Evolutionary conservation across 2,888 invertebrate genomes (phyloP), one percentile per base, ranked within the genome.

Genomic region (Lithophane leautieri): DNA sequence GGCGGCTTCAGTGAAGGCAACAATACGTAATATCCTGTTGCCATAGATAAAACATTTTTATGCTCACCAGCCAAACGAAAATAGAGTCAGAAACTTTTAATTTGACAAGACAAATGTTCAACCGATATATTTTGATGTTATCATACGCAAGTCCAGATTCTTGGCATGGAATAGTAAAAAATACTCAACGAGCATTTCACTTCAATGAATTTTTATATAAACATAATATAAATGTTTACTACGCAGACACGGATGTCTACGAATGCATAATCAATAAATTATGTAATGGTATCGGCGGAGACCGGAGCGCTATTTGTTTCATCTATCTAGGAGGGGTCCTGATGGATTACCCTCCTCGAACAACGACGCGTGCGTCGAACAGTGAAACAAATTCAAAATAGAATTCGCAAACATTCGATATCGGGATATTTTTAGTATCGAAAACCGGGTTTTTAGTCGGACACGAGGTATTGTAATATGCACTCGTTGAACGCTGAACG

Each of bases 351-450:
- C 75, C 82, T 82, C 81, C 80, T 73, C 72, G 68, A 84, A 70
- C 81, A 86, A 71, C 84, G 75, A 87, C 89, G 88, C 87, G 82
- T 82, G 89, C 88, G 89, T 79, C 89, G 90, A 90, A 92, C 91
- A 90, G 89, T 91, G 86, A 88, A 92, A 94, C 93, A 93, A 93
- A 92, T 93, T 93, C 90, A 93, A 96, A 96, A 96, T 96, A 96
- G 95, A 95, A 92, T 95, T 95, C 93, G 94, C 95, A 96, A 95
- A 95, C 96, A 96, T 96, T 95, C 93, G 96, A 96, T 96, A 96
- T 93, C 94, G 93, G 94, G 93, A 92, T 96, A 96, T 96, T 95
- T 95, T 93, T 96, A 96, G 96, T 93, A 92, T 82, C 93, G 91
- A 94, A 94, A 96, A 96, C 96, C 96, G 94, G 96, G 96, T 96